Evolutionary conservation across 2,113 vertebrate species (phyloP), one percentile per base, ranked within the genome.

Genomic region (Cheilinus undulatus): DNA sequence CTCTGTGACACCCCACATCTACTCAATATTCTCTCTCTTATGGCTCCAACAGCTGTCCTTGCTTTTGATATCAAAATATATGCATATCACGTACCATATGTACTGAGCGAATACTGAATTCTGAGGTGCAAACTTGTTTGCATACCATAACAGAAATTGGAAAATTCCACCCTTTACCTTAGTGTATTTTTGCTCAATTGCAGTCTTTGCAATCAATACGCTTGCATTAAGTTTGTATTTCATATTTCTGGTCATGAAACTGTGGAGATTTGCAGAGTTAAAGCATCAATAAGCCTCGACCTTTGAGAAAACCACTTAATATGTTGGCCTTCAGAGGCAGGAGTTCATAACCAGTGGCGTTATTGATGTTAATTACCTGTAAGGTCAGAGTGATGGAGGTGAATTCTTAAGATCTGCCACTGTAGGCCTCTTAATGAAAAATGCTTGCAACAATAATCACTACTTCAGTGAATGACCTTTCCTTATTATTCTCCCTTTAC

Each of bases 11-110:
- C 36, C 59, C 67, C 63, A 36, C 56, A 36, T 77, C 77, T 67
- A 52, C 62, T 83, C 73, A 73, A 22, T 59, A 78, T 78, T 76
- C 76, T 60, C 53, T 71, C 68, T 69, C 58, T 60, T 43, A 53
- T 30, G 67, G 34, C 50, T 61, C 15, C 11, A 80, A 65, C 83
- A 78, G 69, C 70, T 78, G 80, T 76, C 62, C 46, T 64, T 30
- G 67, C 52, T 56, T 76, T 64, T 74, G 61, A 70, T 34, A 49
- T 56, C 10, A 70, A 54, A 45, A 61, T 22, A 57, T 30, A 77
- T 73, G 57, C 66, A 32, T 32, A 42, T 53, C 71, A 74, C 68
- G 28, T 45, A 17, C 57, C 49, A 20, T 69, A 32, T 50, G 58
- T 42, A 28, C 13, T 19, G 17, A 64, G 32, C 42, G 56, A 63